A percentile compares a stretch with the other conserved stretches of the same genome.
Conservation (phyloP, 2,888 invertebrate species). For the Siphonodentalium dalli region DNA sequence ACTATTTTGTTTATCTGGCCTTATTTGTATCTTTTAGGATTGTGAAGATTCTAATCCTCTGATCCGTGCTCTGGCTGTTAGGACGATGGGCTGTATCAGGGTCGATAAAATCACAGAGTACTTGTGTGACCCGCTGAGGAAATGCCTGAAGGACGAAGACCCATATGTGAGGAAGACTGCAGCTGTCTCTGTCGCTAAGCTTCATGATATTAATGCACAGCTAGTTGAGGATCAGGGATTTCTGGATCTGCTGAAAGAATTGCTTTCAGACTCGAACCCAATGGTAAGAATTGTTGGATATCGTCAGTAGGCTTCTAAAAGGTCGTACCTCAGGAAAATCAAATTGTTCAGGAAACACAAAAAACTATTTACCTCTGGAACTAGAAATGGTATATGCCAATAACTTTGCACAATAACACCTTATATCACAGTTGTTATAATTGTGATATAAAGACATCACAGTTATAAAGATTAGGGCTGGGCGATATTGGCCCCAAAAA, state of each 20-base stretch:
- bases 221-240: slow-evolving; percentile 89
- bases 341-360: too few relatives aligned
- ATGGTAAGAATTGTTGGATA: slow-evolving; percentile 75
- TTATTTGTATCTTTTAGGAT: slow-evolving; percentile 73
- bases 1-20: too few relatives aligned
- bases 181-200: slow-evolving; percentile 98
- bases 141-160: slow-evolving; percentile 69
- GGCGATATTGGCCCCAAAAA: too few relatives aligned
- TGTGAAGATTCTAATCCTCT: slow-evolving; percentile 99
- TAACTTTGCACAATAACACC: too few relatives aligned
- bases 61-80: slow-evolving; percentile 95
- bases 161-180: slow-evolving; percentile 86
- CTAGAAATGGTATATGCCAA: too few relatives aligned
- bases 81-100: slow-evolving; percentile 99
- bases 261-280: slow-evolving; percentile 98
- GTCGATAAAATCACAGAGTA: slow-evolving; percentile 99
- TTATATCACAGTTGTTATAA: too few relatives aligned
- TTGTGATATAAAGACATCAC: too few relatives aligned
- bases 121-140: slow-evolving; percentile 95
- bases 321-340: too few relatives aligned
- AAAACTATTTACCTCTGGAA: not conserved
- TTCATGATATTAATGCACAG: slow-evolving; percentile 90
- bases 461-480: too few relatives aligned
- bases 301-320: too few relatives aligned
- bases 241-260: slow-evolving; percentile 93